Evolutionary conservation across 2,888 invertebrate genomes (phyloP), one percentile per base, ranked within the genome.

Genomic region (Malachius bipustulatus): DNA sequence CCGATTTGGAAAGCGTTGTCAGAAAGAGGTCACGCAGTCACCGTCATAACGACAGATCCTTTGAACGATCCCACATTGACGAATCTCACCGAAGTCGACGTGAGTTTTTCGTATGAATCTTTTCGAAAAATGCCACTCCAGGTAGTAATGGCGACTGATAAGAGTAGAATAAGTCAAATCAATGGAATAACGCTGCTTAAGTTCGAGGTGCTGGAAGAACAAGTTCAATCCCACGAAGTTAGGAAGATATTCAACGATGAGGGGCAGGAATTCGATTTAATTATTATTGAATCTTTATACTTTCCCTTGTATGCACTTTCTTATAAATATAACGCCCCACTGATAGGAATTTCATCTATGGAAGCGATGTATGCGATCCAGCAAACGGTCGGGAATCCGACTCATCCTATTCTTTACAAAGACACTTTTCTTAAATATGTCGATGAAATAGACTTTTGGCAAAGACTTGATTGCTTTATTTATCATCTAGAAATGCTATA

Each of bases 11-110:
- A 53, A 12, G 60, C 58, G 16, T 45, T 69, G 26, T 56, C 57
- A 1, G 47, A 50, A 28, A 51, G 57, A 32, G 66, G 65, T 10
- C 66, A 69, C 37, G 49, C 64, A 30, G 24, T 67, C 1, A 55
- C 62, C 0, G 47, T 64, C 1, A 27, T 64, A 8, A 63, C 66
- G 2, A 49, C 66, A 4, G 42, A 63, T 44, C 62, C 63, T 1
- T 40, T 59, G 2, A 54, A 57, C 16, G 55, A 59, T 24, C 32
- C 42, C n/a, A 43, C 42, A 4, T 47, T 57, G 2, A 39, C 42
- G 3, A 59, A 55, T 37, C 47, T 60, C 4, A 55, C 50, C 1
- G 52, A 61, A 41, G 54, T 63, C 14, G 50, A 57, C 32, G 15
- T 57, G 0, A 45, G 50, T 35, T 40, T 41, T 15, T 41, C 59